Percentiles rank a stretch among this genome's conserved stretches.
These are phyloP conservation scores for Potamilus streckersoni DNA, from an alignment of 1,140 invertebrate species.

Conservation along the genomic window DNA sequence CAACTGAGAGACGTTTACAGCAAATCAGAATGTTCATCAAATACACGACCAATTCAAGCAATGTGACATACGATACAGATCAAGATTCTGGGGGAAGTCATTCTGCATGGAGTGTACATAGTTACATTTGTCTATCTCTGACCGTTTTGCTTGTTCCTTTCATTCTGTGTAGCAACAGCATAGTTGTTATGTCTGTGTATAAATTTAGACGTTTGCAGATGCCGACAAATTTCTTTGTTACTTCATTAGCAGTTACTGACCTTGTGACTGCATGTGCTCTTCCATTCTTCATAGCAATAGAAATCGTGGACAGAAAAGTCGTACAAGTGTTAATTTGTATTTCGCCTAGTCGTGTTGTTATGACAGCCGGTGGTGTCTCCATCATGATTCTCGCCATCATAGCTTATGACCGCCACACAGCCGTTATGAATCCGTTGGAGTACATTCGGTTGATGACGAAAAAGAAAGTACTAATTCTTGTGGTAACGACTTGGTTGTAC, in stretches of 20 bases:
- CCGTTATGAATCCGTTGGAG: slow-evolving; percentile 74
- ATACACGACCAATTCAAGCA: too few relatives aligned
- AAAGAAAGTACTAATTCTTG: slow-evolving; percentile 73
- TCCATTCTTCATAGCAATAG: slow-evolving; percentile 40
- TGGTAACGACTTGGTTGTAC: slow-evolving; percentile 75
- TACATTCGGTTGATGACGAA: slow-evolving; percentile 75
- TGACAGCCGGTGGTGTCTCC: slow-evolving; percentile 75
- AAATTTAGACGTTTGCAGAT: slow-evolving; percentile 80
- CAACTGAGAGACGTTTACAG: too few relatives aligned
- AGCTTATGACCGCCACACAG: slow-evolving; percentile 76
- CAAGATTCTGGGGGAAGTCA: too few relatives aligned
- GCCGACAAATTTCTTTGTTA: slow-evolving; percentile 95
- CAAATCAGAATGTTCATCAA: too few relatives aligned
- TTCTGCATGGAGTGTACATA: slow-evolving; percentile 27
- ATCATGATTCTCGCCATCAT: slow-evolving; percentile 76
- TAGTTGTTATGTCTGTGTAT: slow-evolving; percentile 69
- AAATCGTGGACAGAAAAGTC: slow-evolving; percentile 29
- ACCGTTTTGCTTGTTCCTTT: slow-evolving; percentile 78
- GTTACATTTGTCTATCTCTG: slow-evolving; percentile 39
- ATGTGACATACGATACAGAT: too few relatives aligned
- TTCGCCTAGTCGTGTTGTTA: slow-evolving; percentile 74
- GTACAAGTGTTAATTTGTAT: slow-evolving; percentile 68
- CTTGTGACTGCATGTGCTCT: slow-evolving; percentile 84
- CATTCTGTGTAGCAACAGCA: slow-evolving; percentile 80
- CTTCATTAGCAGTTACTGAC: slow-evolving; percentile 87